Evolutionary conservation across 2,113 vertebrate species (phyloP).

Genomic region (Globicephala melas): DNA sequence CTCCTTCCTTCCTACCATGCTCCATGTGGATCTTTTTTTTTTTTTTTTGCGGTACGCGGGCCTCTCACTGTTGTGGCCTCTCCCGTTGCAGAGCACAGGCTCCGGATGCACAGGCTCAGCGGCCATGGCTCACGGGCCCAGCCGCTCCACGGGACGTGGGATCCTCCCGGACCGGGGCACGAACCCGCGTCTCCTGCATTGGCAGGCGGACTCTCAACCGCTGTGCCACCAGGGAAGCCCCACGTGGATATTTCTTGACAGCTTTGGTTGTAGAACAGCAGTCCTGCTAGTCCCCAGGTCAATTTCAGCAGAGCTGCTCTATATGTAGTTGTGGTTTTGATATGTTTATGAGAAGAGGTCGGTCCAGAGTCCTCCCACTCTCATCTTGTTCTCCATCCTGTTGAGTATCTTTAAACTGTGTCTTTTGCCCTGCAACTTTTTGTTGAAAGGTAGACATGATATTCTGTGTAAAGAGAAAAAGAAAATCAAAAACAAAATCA

Average conservation of each 20-base stretch:
- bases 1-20: background rate
- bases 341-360: background rate
- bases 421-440: background rate
- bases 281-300: background rate
- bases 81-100: no score
- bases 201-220: no score
- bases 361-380: background rate
- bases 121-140: no score
- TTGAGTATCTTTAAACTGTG: background rate
- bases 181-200: no score
- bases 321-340: background rate
- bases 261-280: background rate
- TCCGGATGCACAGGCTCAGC: no score
- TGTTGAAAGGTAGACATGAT: background rate
- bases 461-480: background rate
- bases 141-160: accelerated
- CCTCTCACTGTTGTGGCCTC: no score
- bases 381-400: background rate
- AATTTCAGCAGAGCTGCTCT: background rate
- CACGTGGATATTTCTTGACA: background rate
- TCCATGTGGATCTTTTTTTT: background rate
- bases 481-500: background rate
- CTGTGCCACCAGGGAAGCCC: no score
- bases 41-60: no score
- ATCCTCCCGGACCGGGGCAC: no score